Percentiles rank a stretch among this genome's conserved stretches.
These are phyloP conservation scores for Craseonycteris thonglongyai DNA, from an alignment of 2,113 vertebrate species.

Conservation along the genomic window DNA sequence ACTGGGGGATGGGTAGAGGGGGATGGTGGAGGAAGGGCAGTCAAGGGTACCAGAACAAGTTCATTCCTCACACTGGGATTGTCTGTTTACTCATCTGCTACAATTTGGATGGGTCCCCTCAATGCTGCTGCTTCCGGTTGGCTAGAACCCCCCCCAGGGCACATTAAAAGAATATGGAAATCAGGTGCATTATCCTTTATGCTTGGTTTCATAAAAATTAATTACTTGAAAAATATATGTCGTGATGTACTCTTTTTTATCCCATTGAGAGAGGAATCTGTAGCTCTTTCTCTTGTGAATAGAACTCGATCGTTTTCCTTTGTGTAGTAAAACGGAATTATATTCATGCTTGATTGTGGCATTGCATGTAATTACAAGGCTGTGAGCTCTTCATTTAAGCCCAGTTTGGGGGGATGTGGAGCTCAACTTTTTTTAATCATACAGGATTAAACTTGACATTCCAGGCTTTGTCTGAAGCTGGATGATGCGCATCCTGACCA, in stretches of 20 bases:
- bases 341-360: neutral
- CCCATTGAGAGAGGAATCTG: neutral
- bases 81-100: neutral
- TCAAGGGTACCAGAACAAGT: neutral
- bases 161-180: constrained; percentile 19
- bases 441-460: constrained; percentile 49
- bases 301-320: constrained; percentile 40
- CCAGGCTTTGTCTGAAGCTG: constrained; percentile 39
- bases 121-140: neutral
- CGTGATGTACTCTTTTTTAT: constrained; percentile 24
- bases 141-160: neutral
- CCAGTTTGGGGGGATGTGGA: neutral
- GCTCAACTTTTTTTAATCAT: constrained; percentile 36
- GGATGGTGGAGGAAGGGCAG: neutral
- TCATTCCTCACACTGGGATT: neutral
- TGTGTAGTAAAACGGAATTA: constrained; percentile 48
- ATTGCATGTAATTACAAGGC: constrained; percentile 41
- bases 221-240: constrained; percentile 47
- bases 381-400: constrained; percentile 50
- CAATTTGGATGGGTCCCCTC: neutral
- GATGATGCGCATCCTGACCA: neutral
- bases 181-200: constrained; percentile 31
- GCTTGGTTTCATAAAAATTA: constrained; percentile 63
- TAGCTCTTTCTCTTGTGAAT: constrained; percentile 16
- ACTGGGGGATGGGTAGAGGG: neutral